phyloP scores from a whole-genome alignment of 2,888 invertebrate genomes.

The Graphium colonna region DNA sequence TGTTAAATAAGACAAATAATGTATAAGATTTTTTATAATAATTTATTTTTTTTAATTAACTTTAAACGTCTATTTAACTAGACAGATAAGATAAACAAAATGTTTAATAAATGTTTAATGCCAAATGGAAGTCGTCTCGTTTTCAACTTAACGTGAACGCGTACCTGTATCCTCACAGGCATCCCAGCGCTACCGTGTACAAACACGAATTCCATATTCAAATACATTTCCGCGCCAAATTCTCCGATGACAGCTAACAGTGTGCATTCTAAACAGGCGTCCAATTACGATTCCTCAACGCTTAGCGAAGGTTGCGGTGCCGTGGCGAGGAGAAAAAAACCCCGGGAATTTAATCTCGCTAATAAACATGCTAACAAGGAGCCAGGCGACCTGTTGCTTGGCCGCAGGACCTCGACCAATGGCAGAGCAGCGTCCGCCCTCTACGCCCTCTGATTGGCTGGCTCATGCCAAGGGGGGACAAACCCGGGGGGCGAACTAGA shows the following conservation, averaged over 20 bases:
- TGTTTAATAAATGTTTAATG: too few relatives aligned
- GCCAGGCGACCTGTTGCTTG: slow-evolving; percentile 79
- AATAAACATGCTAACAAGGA: slow-evolving; percentile 78
- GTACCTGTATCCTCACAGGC: too few relatives aligned
- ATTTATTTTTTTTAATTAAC: too few relatives aligned
- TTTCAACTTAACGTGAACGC: too few relatives aligned
- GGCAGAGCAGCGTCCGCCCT: slow-evolving; percentile 67
- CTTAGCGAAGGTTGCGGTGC: slow-evolving; percentile 54
- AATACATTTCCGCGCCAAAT: slow-evolving; percentile 24
- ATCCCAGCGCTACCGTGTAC: not conserved
- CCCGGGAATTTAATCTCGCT: slow-evolving; percentile 70
- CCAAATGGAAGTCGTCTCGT: too few relatives aligned
- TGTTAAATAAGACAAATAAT: too few relatives aligned
- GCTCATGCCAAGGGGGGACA: slow-evolving; percentile 40
- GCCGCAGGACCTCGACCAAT: slow-evolving; percentile 70
- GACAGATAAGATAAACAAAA: too few relatives aligned
- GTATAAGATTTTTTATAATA: too few relatives aligned
- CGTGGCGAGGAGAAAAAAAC: slow-evolving; percentile 48
- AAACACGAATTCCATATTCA: slow-evolving; percentile 8
- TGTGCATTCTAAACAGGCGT: slow-evolving; percentile 47
- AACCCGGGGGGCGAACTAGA: slow-evolving; percentile 44
- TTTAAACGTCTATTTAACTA: too few relatives aligned
- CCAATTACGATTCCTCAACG: slow-evolving; percentile 54
- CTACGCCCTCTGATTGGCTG: slow-evolving; percentile 61
- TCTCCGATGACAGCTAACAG: slow-evolving; percentile 11